phyloP scores from a whole-genome alignment of 2,797 vertebrate genomes.

The Dendrocincla fuliginosa region DNA sequence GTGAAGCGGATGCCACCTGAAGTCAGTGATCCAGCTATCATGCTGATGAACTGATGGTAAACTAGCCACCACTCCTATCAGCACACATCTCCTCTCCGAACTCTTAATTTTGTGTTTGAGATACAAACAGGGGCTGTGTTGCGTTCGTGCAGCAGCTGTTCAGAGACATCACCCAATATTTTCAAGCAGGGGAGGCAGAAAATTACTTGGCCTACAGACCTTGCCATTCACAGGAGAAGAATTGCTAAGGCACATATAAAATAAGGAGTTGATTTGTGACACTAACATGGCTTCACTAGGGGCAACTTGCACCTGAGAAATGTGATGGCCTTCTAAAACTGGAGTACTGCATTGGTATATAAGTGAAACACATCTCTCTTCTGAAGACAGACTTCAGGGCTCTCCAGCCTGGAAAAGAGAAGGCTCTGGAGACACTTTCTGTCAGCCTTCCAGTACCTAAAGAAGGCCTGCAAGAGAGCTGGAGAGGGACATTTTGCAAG shows the following conservation, averaged over 20 bases:
- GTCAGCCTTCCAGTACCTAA: background rate
- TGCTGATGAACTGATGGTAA: accelerated
- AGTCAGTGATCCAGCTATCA: background rate
- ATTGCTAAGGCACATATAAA: background rate
- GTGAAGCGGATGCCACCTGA: background rate
- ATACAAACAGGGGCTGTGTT: background rate
- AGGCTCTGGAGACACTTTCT: accelerated
- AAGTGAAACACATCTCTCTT: background rate
- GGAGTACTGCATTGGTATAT: accelerated
- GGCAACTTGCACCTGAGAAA: background rate
- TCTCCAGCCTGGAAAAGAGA: background rate
- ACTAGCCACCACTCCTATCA: background rate
- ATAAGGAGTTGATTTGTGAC: background rate
- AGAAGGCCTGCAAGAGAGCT: background rate
- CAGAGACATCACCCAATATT: accelerated
- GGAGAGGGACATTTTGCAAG: background rate
- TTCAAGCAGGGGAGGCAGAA: background rate
- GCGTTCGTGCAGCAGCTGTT: background rate
- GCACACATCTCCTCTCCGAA: background rate
- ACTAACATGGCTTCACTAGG: background rate
- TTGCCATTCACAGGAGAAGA: background rate
- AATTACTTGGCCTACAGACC: background rate
- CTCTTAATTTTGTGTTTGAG: background rate
- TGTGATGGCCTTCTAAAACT: background rate
- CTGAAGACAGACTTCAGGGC: background rate